Base-by-base conservation (phyloP, 2,797 vertebrate species). In the Pseudochaenichthys georgianus region DNA sequence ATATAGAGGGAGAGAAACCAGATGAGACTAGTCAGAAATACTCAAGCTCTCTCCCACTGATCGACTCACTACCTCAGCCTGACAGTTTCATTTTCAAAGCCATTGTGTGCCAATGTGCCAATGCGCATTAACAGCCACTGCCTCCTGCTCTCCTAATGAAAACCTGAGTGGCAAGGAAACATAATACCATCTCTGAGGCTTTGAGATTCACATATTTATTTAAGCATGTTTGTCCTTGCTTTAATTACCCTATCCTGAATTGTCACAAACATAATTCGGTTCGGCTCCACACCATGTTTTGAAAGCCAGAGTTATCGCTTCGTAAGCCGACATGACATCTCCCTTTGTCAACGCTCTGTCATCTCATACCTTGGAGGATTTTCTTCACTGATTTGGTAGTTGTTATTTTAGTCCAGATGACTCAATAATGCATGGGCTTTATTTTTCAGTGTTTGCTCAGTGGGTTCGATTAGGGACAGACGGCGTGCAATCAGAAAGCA, bases 341-440 rank as follows among this genome's bases (percentile, higher is more conserved):
- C 61, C 79, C 64, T 90, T 88, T 76, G 83, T 90, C 77, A 66
- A 57, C 61, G 73, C 75, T 62, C 79, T 43, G 46, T 74, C 77
- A 84, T 70, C 61, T 48, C 53, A 78, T 68, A 87, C 62, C 70
- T 80, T 28, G 15, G 62, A 63, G 76, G 58, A 77, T 70, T 66
- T 74, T 13, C 38, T 19, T 4, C 17, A 23, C 54, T 60, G 67
- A 74, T 86, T 78, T 78, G 70, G 64, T 74, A 19, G 72, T 50
- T 64, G 81, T 85, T 87, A 91, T 91, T 89, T 84, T 23, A 45
- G 78, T 75, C 68, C 62, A 84, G 73, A 91, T 70, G 75, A 89
- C 68, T 92, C 75, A 88, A 88, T 93, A 92, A 93, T 84, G 66
- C 77, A 83, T 75, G 38, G 81, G 83, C 75, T 89, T 87, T 89